Conservation (phyloP, 1,140 invertebrate species). For the Drosophila jambulina region DNA sequence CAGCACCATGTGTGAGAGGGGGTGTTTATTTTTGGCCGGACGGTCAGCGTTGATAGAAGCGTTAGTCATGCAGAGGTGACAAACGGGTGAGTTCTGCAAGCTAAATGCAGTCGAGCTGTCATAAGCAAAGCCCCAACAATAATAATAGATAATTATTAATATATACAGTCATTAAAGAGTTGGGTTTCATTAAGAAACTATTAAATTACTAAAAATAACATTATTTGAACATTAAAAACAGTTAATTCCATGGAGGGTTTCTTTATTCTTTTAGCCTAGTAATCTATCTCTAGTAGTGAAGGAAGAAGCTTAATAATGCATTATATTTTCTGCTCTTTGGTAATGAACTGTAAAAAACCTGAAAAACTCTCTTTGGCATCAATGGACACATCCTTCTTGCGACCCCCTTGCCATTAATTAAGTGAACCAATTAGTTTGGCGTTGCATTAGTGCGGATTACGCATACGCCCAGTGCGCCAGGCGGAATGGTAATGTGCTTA, state of each 20-base stretch:
- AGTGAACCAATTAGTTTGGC: constrained; percentile 40
- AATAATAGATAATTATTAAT: neutral
- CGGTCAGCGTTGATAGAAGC: constrained; percentile 56
- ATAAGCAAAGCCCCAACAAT: too few relatives aligned
- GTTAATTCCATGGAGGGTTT: neutral
- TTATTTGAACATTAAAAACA: too few relatives aligned
- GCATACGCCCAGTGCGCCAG: constrained; percentile 47
- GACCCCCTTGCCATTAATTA: constrained; percentile 40
- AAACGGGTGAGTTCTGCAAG: constrained; percentile 14
- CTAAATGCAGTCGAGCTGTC: neutral
- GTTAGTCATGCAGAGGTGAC: constrained; percentile 58
- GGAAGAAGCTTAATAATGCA: neutral
- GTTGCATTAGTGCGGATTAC: constrained; percentile 46
- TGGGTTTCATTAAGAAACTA: too few relatives aligned
- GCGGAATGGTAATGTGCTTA: constrained; percentile 34
- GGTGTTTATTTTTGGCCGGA: constrained; percentile 63
- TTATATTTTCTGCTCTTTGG: neutral
- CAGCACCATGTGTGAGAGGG: constrained; percentile 49
- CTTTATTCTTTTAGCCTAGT: neutral
- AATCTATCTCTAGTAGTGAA: neutral
- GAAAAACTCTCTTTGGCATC: neutral
- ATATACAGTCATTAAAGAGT: too few relatives aligned
- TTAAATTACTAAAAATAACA: too few relatives aligned
- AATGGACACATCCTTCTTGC: neutral
- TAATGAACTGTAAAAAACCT: neutral